These are phyloP conservation scores for Dendrolimus punctatus DNA, from an alignment of 1,140 invertebrate genomes.

Conservation along the genomic window DNA sequence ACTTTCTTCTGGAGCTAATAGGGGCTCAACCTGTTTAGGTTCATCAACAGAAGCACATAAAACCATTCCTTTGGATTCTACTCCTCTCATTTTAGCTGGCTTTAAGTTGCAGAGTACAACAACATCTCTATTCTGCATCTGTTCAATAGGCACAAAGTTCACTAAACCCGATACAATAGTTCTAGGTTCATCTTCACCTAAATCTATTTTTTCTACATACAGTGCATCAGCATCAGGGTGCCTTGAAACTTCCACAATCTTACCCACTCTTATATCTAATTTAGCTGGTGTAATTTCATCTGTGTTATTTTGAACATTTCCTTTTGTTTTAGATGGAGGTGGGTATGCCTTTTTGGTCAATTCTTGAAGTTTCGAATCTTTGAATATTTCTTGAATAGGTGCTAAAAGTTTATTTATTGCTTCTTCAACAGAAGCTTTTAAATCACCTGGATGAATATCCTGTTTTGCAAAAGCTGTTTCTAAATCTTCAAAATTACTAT, in stretches of 20 bases:
- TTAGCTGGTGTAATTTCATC: constrained; percentile 81
- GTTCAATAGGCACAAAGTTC: constrained; percentile 88
- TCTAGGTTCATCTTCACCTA: constrained; percentile 80
- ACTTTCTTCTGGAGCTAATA: constrained; percentile 81
- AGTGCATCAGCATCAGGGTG: constrained; percentile 97
- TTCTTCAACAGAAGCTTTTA: constrained; percentile 88
- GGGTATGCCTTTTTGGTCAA: constrained; percentile 87
- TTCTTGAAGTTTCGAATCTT: constrained; percentile 83
- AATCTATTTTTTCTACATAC: constrained; percentile 94
- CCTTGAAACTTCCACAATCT: constrained; percentile 89
- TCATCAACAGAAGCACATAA: constrained; percentile 90
- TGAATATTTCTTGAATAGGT: constrained; percentile 92
- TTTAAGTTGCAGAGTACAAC: constrained; percentile 95
- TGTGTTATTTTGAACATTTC: constrained; percentile 34
- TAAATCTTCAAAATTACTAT: constrained; percentile 82
- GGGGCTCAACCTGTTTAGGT: constrained; percentile 86
- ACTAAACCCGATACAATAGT: constrained; percentile 83
- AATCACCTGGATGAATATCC: constrained; percentile 93
- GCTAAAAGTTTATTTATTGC: constrained; percentile 92
- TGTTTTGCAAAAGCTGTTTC: constrained; percentile 84
- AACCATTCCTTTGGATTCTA: constrained; percentile 93
- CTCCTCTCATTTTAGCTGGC: constrained; percentile 92
- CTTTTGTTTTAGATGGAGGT: constrained; percentile 45
- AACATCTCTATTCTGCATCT: constrained; percentile 90
- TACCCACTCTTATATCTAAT: constrained; percentile 94